Percentiles rank a stretch among this genome's conserved stretches.
phyloP scores from a whole-genome alignment of 2,113 vertebrate species.

The Acanthochromis polyacanthus region DNA sequence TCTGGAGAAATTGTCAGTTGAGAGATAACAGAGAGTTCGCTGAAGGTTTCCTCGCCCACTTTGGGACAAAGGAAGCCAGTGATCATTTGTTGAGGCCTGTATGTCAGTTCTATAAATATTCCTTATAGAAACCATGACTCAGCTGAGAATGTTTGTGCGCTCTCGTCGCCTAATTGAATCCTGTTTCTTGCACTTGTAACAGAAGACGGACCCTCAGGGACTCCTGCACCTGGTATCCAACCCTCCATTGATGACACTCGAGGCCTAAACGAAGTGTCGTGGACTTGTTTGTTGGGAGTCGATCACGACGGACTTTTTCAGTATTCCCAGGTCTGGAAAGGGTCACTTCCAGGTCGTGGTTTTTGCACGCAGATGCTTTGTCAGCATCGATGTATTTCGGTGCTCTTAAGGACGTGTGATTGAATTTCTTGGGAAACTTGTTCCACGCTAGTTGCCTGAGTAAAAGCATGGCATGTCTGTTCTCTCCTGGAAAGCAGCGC shows the following conservation, averaged over 20 bases:
- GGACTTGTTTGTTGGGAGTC: slow-evolving; percentile 58
- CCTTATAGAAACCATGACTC: slow-evolving; percentile 48
- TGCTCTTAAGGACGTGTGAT: slow-evolving; percentile 54
- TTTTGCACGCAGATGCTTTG: slow-evolving; percentile 81
- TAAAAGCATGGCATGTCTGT: slow-evolving; percentile 64
- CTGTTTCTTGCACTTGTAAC: slow-evolving; percentile 48
- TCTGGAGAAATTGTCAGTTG: slow-evolving; percentile 10
- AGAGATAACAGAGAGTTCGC: slow-evolving; percentile 27
- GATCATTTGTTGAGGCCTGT: slow-evolving; percentile 54
- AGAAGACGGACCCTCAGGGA: slow-evolving; percentile 46
- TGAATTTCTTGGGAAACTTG: slow-evolving; percentile 67
- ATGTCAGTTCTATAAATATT: slow-evolving; percentile 79
- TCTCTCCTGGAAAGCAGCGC: slow-evolving; percentile 59
- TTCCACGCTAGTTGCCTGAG: slow-evolving; percentile 53
- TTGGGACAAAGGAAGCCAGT: slow-evolving; percentile 47
- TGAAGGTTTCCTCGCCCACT: slow-evolving; percentile 29
- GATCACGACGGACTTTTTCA: slow-evolving; percentile 55
- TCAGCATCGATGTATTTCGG: slow-evolving; percentile 74
- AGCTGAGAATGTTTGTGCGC: slow-evolving; percentile 54
- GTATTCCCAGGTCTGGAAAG: slow-evolving; percentile 43
- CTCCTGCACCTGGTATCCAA: slow-evolving; percentile 72
- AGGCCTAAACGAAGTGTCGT: slow-evolving; percentile 28
- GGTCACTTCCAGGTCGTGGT: slow-evolving; percentile 60
- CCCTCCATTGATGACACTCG: slow-evolving; percentile 48
- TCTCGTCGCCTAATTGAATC: slow-evolving; percentile 29